Conservation (phyloP, 1,140 invertebrate genomes). For the Hylyphantes graminicola region DNA sequence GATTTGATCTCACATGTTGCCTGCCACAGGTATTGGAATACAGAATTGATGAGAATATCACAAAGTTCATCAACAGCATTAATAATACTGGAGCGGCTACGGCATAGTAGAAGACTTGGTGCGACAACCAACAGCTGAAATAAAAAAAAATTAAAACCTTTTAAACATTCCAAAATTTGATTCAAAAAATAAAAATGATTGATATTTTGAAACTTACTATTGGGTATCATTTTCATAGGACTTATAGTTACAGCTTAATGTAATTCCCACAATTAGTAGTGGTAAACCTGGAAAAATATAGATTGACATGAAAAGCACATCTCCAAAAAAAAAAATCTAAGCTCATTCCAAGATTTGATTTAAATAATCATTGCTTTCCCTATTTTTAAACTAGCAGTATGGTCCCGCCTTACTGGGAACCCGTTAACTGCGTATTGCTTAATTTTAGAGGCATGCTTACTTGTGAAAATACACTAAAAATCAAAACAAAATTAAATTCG, state of each 20-base stretch:
- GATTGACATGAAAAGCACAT: neutral
- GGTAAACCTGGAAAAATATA: neutral
- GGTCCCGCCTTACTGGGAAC: too few species aligned
- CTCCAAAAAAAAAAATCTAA: too few species aligned
- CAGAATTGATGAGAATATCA: constrained; percentile 68
- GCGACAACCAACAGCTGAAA: constrained; percentile 68
- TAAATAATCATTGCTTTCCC: too few species aligned
- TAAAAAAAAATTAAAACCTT: neutral
- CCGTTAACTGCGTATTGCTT: too few species aligned
- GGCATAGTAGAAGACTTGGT: constrained; percentile 67
- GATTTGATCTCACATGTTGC: constrained; percentile 66
- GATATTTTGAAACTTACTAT: constrained; percentile 1
- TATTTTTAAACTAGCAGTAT: too few species aligned
- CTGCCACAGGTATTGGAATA: constrained; percentile 68
- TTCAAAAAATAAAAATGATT: neutral
- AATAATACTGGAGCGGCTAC: constrained; percentile 68
- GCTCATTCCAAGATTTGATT: too few species aligned
- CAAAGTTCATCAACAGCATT: constrained; percentile 68
- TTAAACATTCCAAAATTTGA: too few species aligned
- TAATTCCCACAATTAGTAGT: neutral
- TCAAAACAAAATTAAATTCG: too few species aligned
- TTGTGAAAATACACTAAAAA: too few species aligned
- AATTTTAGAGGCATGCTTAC: too few species aligned
- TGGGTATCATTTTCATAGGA: neutral
- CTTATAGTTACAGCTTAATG: neutral